These are phyloP conservation scores for Scolopax mira DNA, from an alignment of 2,113 vertebrate genomes.

Conservation along the genomic window DNA sequence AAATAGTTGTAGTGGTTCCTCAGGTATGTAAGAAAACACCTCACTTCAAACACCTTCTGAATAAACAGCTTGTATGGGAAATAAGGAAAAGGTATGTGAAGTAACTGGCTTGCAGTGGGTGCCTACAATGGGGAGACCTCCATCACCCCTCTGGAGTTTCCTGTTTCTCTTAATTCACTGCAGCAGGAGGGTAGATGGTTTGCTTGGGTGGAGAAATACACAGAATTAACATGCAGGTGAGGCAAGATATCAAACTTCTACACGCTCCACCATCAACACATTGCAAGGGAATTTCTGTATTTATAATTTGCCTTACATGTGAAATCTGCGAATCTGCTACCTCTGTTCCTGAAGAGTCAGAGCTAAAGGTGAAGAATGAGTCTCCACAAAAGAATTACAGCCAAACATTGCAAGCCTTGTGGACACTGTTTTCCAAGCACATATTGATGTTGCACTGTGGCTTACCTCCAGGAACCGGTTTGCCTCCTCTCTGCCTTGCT, in stretches of 20 bases:
- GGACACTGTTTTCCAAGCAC: neutral
- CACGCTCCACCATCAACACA: neutral
- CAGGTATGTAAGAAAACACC: neutral
- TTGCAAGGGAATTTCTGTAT: neutral
- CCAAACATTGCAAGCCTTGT: neutral
- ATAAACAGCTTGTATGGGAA: neutral
- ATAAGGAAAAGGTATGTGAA: neutral
- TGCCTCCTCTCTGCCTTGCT: slow-evolving; percentile 74
- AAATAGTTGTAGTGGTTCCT: neutral
- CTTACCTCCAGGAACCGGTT: slow-evolving; percentile 75
- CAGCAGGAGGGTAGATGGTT: neutral
- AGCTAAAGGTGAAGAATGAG: neutral
- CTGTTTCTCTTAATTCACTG: neutral
- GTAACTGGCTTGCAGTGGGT: neutral
- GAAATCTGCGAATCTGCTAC: neutral
- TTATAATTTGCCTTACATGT: neutral
- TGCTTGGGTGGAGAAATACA: neutral
- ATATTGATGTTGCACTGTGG: neutral
- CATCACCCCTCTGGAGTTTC: neutral
- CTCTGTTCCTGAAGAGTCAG: neutral
- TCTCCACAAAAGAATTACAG: neutral
- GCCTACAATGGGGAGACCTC: neutral
- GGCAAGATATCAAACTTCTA: neutral
- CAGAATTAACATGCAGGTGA: neutral
- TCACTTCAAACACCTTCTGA: neutral